A percentile compares a stretch with the other conserved stretches of the same genome.
Conservation (phyloP, 2,888 invertebrate species). For the Drosophila fulvimacula region DNA sequence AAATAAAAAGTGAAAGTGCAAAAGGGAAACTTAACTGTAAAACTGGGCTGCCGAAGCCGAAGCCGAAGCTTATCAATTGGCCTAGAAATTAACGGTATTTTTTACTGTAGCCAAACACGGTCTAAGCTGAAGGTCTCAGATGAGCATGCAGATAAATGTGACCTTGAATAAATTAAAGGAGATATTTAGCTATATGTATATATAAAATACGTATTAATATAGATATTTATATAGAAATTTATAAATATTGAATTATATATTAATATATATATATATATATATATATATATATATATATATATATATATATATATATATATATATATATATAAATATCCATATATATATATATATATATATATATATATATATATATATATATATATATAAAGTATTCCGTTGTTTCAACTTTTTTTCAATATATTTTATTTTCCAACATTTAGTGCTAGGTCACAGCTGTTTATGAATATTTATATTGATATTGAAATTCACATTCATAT, state of each 20-base stretch:
- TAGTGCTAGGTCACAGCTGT: neutral
- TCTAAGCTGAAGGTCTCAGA: neutral
- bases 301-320: neutral
- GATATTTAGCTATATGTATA: neutral
- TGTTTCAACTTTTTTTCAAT: neutral
- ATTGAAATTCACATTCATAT: neutral
- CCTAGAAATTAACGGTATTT: neutral
- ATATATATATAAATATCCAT: neutral
- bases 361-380: neutral
- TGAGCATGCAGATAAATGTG: neutral
- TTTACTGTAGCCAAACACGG: neutral
- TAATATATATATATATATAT: no score
- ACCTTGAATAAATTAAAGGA: neutral
- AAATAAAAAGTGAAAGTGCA: constrained; percentile 12
- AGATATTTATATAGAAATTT: no score
- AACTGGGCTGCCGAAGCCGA: constrained; percentile 1
- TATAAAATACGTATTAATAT: no score
- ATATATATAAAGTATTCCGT: no score
- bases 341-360: neutral
- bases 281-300: neutral
- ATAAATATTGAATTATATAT: no score
- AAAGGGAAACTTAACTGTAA: neutral
- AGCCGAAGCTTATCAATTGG: constrained; percentile 6
- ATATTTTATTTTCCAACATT: neutral
- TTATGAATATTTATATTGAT: neutral